Percentiles rank a stretch among this genome's conserved stretches.
Conservation (phyloP, 2,113 vertebrate species). For the Eurystomus gularis region DNA sequence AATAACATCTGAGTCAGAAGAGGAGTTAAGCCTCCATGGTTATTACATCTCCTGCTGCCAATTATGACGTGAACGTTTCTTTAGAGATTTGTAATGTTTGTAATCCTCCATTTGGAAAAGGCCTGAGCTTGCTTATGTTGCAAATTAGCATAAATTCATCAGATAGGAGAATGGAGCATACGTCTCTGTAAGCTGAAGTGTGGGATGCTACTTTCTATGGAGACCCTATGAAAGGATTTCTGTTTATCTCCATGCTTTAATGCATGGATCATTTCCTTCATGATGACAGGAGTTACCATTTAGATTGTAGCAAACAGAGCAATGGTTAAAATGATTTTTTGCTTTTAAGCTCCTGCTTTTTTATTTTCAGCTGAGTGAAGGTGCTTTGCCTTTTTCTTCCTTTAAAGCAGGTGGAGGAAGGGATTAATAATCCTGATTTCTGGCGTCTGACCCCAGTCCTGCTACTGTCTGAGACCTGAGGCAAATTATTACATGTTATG, state of each 20-base stretch:
- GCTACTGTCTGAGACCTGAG: not conserved
- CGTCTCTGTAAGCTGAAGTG: not conserved
- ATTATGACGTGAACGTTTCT: not conserved
- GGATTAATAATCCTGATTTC: not conserved
- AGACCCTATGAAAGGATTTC: not conserved
- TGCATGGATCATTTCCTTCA: not conserved
- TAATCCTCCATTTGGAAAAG: slow-evolving; percentile 1
- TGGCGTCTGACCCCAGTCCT: not conserved
- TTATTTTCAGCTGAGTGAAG: not conserved
- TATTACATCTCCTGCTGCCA: slow-evolving; percentile 38
- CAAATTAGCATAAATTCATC: not conserved
- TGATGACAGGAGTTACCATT: not conserved
- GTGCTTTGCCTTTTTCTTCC: not conserved
- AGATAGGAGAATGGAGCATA: not conserved
- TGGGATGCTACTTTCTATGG: not conserved
- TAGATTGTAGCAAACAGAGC: not conserved
- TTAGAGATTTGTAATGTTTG: not conserved
- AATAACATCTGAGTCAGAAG: not conserved
- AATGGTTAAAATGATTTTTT: not conserved
- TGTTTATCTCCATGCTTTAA: not conserved
- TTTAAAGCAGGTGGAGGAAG: not conserved
- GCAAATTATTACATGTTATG: not conserved
- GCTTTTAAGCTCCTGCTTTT: not conserved
- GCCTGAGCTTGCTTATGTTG: not conserved
- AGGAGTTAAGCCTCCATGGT: not conserved